These are phyloP conservation scores for Oryzias sinensis DNA, from an alignment of 2,797 vertebrate species.

Conservation along the genomic window DNA sequence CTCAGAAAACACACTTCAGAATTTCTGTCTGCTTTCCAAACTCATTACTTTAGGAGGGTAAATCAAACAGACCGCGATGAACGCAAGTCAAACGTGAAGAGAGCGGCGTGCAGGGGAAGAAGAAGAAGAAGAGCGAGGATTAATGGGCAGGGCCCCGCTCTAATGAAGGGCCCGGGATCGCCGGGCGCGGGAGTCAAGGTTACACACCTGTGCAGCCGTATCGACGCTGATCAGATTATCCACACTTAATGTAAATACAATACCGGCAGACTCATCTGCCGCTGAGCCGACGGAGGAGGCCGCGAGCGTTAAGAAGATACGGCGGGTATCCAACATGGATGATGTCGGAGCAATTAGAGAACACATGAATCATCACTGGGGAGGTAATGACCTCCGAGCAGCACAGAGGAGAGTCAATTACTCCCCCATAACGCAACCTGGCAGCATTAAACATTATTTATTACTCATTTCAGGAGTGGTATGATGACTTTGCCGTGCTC, in stretches of 20 bases:
- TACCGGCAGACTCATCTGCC: conserved; percentile 47
- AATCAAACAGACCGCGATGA: conserved; percentile 71
- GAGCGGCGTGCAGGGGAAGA: conserved; percentile 34
- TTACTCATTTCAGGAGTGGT: conserved; percentile 40
- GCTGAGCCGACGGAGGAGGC: conserved; percentile 31
- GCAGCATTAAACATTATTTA: conserved; percentile 49
- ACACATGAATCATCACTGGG: conserved; percentile 59
- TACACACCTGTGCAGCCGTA: conserved; percentile 56
- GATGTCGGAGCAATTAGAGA: conserved; percentile 72
- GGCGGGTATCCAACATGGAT: conserved; percentile 51
- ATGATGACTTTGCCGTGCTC: conserved; percentile 35
- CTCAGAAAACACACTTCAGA: conserved; percentile 70
- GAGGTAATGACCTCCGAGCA: conserved; percentile 64
- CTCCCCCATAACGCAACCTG: conserved; percentile 51
- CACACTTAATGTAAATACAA: conserved; percentile 62
- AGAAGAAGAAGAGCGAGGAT: conserved; percentile 35
- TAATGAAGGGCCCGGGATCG: conserved; percentile 74
- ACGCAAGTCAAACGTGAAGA: conserved; percentile 63
- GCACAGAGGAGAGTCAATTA: conserved; percentile 60
- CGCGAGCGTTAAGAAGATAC: conserved; percentile 32
- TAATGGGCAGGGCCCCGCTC: conserved; percentile 69
- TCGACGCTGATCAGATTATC: conserved; percentile 57
- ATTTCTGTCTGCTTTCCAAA: conserved; percentile 75
- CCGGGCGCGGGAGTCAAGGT: conserved; percentile 64
- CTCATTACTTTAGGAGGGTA: conserved; percentile 70